These are phyloP conservation scores for Machimus atricapillus DNA, from an alignment of 2,888 invertebrate genomes.

Conservation along the genomic window DNA sequence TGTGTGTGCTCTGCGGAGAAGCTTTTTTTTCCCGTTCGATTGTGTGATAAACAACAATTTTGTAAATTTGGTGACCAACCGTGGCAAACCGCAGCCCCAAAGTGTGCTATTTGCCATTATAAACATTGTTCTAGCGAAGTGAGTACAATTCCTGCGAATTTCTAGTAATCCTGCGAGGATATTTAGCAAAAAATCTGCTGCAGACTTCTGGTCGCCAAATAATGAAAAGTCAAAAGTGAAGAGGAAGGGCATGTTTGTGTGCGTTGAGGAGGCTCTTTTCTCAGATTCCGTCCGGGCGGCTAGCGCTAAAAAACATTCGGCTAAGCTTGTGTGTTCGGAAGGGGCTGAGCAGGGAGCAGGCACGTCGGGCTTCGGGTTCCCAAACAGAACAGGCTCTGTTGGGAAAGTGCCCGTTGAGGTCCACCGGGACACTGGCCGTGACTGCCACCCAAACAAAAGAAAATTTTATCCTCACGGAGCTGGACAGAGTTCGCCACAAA, in stretches of 20 bases:
- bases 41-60: conserved; percentile 38
- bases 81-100: neutral
- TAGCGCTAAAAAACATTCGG: neutral
- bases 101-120: neutral
- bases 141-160: conserved; percentile 11
- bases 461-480: neutral
- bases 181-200: conserved; percentile 19
- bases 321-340: neutral
- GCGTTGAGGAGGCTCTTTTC: neutral
- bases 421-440: neutral
- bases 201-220: conserved; percentile 39
- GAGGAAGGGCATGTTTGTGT: conserved; percentile 1
- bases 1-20: conserved; percentile 14
- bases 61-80: neutral
- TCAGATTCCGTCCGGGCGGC: neutral
- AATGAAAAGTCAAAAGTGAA: conserved; percentile 15
- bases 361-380: neutral
- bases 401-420: neutral
- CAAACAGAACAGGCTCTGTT: neutral
- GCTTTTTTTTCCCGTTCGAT: conserved; percentile 16
- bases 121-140: neutral
- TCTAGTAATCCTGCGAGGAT: neutral
- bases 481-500: neutral
- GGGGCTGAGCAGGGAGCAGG: neutral
- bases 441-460: neutral